Conservation (phyloP, 1,140 invertebrate genomes). For the Procambarus clarkii region DNA sequence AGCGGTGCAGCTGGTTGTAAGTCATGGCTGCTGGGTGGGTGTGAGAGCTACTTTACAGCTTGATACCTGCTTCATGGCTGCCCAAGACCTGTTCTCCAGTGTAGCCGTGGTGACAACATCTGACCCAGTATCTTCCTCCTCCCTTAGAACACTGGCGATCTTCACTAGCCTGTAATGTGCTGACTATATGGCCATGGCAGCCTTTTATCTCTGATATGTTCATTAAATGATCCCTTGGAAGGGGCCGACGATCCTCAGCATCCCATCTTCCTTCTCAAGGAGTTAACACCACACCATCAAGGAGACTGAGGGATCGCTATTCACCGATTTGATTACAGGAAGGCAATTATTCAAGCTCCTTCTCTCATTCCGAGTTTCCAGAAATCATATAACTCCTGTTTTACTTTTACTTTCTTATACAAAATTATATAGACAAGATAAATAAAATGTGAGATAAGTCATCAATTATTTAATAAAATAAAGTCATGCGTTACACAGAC, state of each 20-base stretch:
- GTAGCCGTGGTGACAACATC: background rate
- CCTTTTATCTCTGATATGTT: background rate
- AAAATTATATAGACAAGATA: too few species aligned
- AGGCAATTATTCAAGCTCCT: slow-evolving; percentile 5
- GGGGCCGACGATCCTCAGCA: background rate
- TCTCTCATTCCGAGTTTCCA: too few species aligned
- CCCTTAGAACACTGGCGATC: background rate
- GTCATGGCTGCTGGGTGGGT: background rate
- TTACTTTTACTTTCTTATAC: too few species aligned
- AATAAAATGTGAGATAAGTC: too few species aligned
- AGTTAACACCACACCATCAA: background rate
- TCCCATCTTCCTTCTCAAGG: background rate
- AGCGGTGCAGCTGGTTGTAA: background rate
- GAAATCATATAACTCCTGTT: too few species aligned
- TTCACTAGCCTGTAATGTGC: background rate
- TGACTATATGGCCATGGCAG: background rate
- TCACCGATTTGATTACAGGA: background rate
- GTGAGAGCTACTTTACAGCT: background rate
- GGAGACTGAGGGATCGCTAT: too few species aligned
- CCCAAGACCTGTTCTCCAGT: too few species aligned
- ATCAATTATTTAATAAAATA: too few species aligned
- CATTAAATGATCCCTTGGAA: background rate
- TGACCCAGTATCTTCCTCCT: background rate
- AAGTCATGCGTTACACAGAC: too few species aligned
- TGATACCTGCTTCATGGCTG: too few species aligned